Percentiles rank a stretch among this genome's conserved stretches.
These are phyloP conservation scores for Nilaparvata lugens DNA, from an alignment of 1,140 invertebrate species.

Conservation along the genomic window DNA sequence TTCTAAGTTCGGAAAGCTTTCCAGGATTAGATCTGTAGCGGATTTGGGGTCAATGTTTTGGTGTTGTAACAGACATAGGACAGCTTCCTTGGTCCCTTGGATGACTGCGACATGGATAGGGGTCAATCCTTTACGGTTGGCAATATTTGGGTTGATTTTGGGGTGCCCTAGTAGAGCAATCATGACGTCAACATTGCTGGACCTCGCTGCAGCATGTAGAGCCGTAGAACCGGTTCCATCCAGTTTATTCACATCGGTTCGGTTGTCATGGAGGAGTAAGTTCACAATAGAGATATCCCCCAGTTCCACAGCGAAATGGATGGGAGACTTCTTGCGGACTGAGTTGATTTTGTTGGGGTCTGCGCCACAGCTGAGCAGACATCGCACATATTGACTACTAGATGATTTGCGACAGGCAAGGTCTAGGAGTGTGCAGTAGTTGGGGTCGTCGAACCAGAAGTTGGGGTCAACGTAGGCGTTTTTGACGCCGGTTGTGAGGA, in stretches of 20 bases:
- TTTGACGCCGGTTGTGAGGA: slow-evolving; percentile 14
- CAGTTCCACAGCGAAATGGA: slow-evolving; percentile 55
- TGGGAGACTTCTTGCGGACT: slow-evolving; percentile 47
- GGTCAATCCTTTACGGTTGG: slow-evolving; percentile 28
- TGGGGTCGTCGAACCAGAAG: slow-evolving; percentile 24
- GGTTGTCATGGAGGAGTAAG: slow-evolving; percentile 42
- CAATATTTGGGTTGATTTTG: slow-evolving; percentile 23
- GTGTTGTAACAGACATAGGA: slow-evolving; percentile 39
- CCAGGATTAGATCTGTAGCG: slow-evolving; percentile 41
- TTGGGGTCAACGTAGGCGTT: slow-evolving; percentile 21
- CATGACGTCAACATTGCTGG: slow-evolving; percentile 17
- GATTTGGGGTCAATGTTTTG: slow-evolving; percentile 44
- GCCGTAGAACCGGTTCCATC: slow-evolving; percentile 49
- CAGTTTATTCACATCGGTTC: slow-evolving; percentile 51
- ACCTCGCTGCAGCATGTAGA: slow-evolving; percentile 48
- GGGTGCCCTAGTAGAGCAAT: slow-evolving; percentile 20
- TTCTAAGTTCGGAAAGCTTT: slow-evolving; percentile 51
- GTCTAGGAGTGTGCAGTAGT: slow-evolving; percentile 26
- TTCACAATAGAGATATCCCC: slow-evolving; percentile 43
- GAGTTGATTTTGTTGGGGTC: slow-evolving; percentile 53
- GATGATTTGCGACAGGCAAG: slow-evolving; percentile 21
- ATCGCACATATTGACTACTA: slow-evolving; percentile 42
- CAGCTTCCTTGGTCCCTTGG: slow-evolving; percentile 40
- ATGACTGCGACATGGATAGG: slow-evolving; percentile 24
- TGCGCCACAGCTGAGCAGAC: slow-evolving; percentile 53